Conservation (phyloP, 1,140 invertebrate genomes). For the Hetaerina americana region DNA sequence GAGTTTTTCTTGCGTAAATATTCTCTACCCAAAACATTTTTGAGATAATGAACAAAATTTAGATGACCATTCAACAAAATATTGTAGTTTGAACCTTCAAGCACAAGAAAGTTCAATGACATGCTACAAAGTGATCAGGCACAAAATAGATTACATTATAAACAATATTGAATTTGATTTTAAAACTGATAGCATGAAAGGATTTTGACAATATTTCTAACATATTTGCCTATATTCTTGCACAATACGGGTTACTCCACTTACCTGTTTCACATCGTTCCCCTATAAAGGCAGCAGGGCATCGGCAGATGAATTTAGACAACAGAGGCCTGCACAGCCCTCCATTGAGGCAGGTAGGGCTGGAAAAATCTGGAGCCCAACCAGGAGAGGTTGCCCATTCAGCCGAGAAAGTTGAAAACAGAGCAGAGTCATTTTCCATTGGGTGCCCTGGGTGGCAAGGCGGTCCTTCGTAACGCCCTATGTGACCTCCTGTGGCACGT, state of each 20-base stretch:
- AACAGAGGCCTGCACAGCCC: slow-evolving; percentile 62
- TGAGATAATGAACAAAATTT: no score
- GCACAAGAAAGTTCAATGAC: no score
- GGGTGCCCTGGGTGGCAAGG: slow-evolving; percentile 40
- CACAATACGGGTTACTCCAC: slow-evolving; percentile 23
- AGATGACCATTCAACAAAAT: no score
- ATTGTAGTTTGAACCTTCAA: no score
- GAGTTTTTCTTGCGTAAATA: no score
- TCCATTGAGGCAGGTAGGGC: slow-evolving; percentile 57
- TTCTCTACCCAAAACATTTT: no score
- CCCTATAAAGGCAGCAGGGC: slow-evolving; percentile 49
- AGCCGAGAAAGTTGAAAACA: background rate
- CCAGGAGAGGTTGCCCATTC: background rate
- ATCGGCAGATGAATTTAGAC: slow-evolving; percentile 56
- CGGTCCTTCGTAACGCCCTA: slow-evolving; percentile 48
- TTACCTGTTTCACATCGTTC: slow-evolving; percentile 58
- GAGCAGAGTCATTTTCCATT: background rate
- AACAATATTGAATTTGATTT: slow-evolving; percentile 3
- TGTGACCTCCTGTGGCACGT: slow-evolving; percentile 30
- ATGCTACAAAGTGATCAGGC: no score
- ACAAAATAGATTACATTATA: no score
- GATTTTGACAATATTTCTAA: background rate
- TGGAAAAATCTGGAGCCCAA: slow-evolving; percentile 19
- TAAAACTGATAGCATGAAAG: slow-evolving; percentile 3
- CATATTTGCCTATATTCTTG: background rate